phyloP scores from a whole-genome alignment of 2,113 vertebrate species.

The Potamarius usumacintae region DNA sequence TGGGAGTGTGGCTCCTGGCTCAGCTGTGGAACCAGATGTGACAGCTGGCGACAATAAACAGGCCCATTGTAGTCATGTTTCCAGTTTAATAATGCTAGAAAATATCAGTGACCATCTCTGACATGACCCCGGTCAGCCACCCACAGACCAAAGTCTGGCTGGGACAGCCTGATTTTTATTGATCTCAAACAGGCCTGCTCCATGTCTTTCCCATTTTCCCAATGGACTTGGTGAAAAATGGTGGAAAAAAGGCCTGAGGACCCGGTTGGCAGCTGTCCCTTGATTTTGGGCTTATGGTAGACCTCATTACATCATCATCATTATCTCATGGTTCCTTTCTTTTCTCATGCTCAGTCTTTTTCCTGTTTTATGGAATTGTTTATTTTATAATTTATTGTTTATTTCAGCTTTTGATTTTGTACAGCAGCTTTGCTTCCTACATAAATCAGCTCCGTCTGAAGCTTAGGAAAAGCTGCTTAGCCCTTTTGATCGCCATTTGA shows the following conservation, averaged over 20 bases:
- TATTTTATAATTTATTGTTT: constrained; percentile 37
- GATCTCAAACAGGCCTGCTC: constrained; percentile 13
- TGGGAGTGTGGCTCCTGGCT: neutral
- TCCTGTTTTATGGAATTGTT: constrained; percentile 37
- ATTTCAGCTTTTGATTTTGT: constrained; percentile 36
- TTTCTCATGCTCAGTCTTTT: constrained; percentile 43
- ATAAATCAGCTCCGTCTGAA: constrained; percentile 29
- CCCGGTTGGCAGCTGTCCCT: constrained; percentile 22
- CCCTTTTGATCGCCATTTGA: constrained; percentile 26
- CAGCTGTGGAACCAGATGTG: neutral
- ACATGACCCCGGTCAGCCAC: neutral
- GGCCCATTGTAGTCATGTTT: neutral
- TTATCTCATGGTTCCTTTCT: constrained; percentile 26
- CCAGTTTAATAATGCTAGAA: neutral
- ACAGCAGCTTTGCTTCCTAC: constrained; percentile 22
- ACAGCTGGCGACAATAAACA: neutral
- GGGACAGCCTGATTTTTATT: constrained; percentile 28
- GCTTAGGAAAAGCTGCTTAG: constrained; percentile 15
- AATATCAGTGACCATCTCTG: neutral
- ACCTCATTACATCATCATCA: constrained; percentile 45
- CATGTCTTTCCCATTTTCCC: constrained; percentile 5
- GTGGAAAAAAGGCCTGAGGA: constrained; percentile 12
- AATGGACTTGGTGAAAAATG: neutral
- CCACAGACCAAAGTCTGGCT: constrained; percentile 18
- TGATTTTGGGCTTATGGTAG: constrained; percentile 35